These are phyloP conservation scores for Saccopteryx bilineata DNA, from an alignment of 2,113 vertebrate species.

Conservation along the genomic window DNA sequence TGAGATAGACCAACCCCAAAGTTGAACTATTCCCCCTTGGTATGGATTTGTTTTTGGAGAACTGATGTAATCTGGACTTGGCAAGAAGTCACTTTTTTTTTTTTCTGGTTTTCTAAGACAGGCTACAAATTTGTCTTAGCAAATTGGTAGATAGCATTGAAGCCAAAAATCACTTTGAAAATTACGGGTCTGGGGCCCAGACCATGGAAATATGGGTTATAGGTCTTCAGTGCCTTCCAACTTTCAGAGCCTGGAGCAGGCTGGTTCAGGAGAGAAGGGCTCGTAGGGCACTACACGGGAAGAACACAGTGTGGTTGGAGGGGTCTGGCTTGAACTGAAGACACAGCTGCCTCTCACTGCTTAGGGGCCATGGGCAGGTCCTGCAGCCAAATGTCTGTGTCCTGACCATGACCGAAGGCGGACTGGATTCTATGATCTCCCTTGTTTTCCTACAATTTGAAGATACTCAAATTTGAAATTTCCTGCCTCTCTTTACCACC, in stretches of 20 bases:
- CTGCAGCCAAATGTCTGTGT: too few species aligned
- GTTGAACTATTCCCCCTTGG: not conserved
- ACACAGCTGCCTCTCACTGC: not conserved
- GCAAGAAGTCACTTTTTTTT: not conserved
- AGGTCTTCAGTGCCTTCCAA: not conserved
- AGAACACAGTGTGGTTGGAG: not conserved
- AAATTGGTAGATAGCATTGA: not conserved
- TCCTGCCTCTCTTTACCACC: not conserved
- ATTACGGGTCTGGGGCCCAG: not conserved
- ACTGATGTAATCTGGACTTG: conserved; percentile 49
- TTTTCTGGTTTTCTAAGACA: conserved; percentile 59
- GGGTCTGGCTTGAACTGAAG: not conserved
- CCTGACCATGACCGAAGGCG: not conserved
- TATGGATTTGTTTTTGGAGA: not conserved
- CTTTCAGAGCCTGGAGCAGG: not conserved
- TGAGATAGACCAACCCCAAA: not conserved
- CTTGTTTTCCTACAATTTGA: not conserved
- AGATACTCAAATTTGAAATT: not conserved
- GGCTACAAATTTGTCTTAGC: not conserved
- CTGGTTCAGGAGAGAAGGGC: not conserved
- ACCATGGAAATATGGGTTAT: not conserved
- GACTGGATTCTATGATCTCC: not conserved
- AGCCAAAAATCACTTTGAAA: not conserved
- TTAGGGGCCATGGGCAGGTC: not conserved
- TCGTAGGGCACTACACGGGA: not conserved